phyloP scores from a whole-genome alignment of 2,888 invertebrate species.

The Eupithecia vulgata region DNA sequence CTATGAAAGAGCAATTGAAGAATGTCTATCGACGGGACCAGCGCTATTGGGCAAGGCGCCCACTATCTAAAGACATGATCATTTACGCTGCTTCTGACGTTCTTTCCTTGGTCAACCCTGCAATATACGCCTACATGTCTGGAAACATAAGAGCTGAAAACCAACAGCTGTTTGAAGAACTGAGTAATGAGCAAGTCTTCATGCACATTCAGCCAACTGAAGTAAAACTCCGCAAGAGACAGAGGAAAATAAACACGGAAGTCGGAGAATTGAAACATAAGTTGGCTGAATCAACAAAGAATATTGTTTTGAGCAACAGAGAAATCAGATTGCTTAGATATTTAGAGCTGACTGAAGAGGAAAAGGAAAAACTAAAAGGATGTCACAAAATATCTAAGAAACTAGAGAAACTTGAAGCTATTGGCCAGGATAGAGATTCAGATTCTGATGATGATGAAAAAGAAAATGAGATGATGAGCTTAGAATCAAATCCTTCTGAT shows the following conservation, averaged over 20 bases:
- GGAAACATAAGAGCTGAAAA: conserved; percentile 89
- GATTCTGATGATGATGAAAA: conserved; percentile 90
- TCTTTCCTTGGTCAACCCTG: conserved; percentile 92
- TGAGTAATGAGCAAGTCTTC: conserved; percentile 94
- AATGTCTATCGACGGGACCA: conserved; percentile 93
- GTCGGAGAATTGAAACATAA: conserved; percentile 93
- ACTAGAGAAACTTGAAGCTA: conserved; percentile 93
- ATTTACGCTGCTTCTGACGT: conserved; percentile 96
- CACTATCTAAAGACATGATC: conserved; percentile 95
- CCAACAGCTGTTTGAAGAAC: conserved; percentile 89
- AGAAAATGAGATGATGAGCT: conserved; percentile 90
- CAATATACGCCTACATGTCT: conserved; percentile 88
- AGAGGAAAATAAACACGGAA: conserved; percentile 95
- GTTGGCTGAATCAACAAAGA: conserved; percentile 91
- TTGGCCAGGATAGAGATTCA: conserved; percentile 90
- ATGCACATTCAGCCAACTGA: conserved; percentile 94
- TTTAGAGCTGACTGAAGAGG: conserved; percentile 95
- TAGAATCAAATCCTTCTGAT: conserved; percentile 92
- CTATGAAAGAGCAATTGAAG: conserved; percentile 95
- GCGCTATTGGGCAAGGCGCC: conserved; percentile 94
- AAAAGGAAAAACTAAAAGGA: conserved; percentile 95
- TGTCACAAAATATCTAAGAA: conserved; percentile 96
- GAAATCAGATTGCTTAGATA: conserved; percentile 95
- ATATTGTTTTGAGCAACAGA: conserved; percentile 95
- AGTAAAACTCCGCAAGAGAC: conserved; percentile 93